Base-by-base conservation (phyloP, 30 jellyfish, hydroid and myxozoan genomes). In the Aurelia sp. region DNA sequence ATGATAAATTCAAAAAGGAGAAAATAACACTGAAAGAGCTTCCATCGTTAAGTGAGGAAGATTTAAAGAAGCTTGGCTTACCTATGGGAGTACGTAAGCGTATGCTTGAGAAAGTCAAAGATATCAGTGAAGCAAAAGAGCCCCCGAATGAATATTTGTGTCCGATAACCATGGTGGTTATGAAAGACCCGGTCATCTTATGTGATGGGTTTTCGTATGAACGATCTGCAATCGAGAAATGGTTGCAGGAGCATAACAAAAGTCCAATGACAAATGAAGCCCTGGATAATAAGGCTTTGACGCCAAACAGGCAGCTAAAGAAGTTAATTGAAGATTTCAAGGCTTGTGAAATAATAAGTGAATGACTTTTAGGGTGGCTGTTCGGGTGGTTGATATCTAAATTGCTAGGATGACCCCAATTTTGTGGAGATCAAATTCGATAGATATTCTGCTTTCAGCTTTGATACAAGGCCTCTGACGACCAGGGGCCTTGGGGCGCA, bases 221-320 rank as follows among this genome's bases (percentile, higher is more conserved):
- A 70, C 74, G 68, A 48, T 22, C 69, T 17, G 94, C 94, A 6
- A 73, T 85, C 5, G 83, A 65, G 10, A 50, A 35, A 40, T 85
- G 94, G 94, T 62, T 85, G 57, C 66, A 62, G 53, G 84, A 65
- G 1, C 72, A 74, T 58, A 51, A 74, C 35, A 73, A 52, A 33
- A 85, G 94, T 44, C 94, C 94, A 27, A 51, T 85, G 76, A 85
- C 94, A 15, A 85, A 85, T 63, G 89, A 74, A 57, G 70, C n/a
- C 3, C 74, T 85, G 59, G 78, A 35, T 1, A 85, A 65, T 64
- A 66, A 73, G 10, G 17, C 31, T 16, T 33, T 85, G 27, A 85
- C 89, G 51, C 89, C 94, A 6, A 85, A 85, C 68, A 73, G 94
- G 35, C 94, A 85, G 72, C 57, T 85, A 27, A 85, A 85, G 78